These are phyloP conservation scores for Ennomos fuscantarius DNA, from an alignment of 2,888 invertebrate species.

Conservation along the genomic window DNA sequence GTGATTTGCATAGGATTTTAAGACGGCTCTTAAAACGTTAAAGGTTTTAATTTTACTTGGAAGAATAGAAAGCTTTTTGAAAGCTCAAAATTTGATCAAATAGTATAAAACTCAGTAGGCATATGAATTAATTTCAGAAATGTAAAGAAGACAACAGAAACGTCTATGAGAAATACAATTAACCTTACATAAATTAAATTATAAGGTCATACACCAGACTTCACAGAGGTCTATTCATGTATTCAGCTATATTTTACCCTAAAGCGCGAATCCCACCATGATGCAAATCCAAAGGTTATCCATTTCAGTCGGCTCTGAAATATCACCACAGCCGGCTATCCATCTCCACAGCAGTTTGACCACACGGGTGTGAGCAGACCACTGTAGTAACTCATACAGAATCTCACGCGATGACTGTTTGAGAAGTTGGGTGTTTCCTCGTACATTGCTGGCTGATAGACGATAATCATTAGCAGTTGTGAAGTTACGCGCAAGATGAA, in stretches of 20 bases:
- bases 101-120: no score
- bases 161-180: no score
- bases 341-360: constrained; percentile 33
- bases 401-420: constrained; percentile 16
- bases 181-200: no score
- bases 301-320: background rate
- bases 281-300: background rate
- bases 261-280: background rate
- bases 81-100: no score
- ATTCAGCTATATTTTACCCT: no score
- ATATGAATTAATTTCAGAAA: no score
- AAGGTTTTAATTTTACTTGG: constrained; percentile 21
- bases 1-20: constrained; percentile 49
- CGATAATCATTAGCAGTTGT: no score
- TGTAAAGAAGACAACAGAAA: no score
- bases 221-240: no score
- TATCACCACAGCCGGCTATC: constrained; percentile 8
- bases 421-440: background rate
- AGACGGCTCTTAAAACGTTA: constrained; percentile 25
- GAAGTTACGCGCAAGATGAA: no score
- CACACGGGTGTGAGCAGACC: constrained; percentile 36
- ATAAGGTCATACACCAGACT: no score
- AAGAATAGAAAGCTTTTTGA: constrained; percentile 4
- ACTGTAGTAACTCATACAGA: constrained; percentile 39
- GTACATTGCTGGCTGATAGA: constrained; percentile 28